Evolutionary conservation across 2,888 invertebrate species (phyloP).

Genomic region (Lymantria dispar): DNA sequence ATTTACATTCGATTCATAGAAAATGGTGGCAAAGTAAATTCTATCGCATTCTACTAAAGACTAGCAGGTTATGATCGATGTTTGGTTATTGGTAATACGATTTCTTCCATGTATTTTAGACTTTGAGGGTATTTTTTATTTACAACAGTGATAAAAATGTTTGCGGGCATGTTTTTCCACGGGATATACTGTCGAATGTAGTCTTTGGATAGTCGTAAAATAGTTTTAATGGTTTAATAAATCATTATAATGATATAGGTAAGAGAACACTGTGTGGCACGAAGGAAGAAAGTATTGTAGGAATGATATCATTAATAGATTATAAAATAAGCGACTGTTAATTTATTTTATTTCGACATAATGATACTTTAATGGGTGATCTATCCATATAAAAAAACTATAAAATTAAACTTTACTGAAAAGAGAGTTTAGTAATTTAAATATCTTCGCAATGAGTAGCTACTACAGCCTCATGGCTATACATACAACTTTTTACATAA

Average conservation of each 20-base stretch:
- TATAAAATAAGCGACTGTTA: slow-evolving; percentile 30
- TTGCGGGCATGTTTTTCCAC: slow-evolving; percentile 68
- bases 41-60: slow-evolving; percentile 29
- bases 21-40: slow-evolving; percentile 32
- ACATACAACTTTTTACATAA: too few species aligned
- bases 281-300: slow-evolving; percentile 27
- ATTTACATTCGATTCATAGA: slow-evolving; percentile 17
- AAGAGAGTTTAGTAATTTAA: neutral
- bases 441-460: too few species aligned
- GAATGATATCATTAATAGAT: slow-evolving; percentile 34
- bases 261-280: slow-evolving; percentile 14
- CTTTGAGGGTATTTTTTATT: slow-evolving; percentile 60
- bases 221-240: slow-evolving; percentile 39
- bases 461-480: too few species aligned
- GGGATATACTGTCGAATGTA: slow-evolving; percentile 55
- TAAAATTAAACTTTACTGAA: neutral
- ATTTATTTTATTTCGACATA: slow-evolving; percentile 23
- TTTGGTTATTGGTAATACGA: slow-evolving; percentile 36
- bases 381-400: neutral
- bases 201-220: slow-evolving; percentile 39
- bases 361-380: slow-evolving; percentile 8
- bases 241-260: slow-evolving; percentile 38
- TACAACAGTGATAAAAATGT: slow-evolving; percentile 76
- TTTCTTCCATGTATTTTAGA: slow-evolving; percentile 58
- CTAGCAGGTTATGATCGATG: slow-evolving; percentile 14